Conservation (phyloP, 2,888 invertebrate genomes). For the Metacarcinus magister region DNA sequence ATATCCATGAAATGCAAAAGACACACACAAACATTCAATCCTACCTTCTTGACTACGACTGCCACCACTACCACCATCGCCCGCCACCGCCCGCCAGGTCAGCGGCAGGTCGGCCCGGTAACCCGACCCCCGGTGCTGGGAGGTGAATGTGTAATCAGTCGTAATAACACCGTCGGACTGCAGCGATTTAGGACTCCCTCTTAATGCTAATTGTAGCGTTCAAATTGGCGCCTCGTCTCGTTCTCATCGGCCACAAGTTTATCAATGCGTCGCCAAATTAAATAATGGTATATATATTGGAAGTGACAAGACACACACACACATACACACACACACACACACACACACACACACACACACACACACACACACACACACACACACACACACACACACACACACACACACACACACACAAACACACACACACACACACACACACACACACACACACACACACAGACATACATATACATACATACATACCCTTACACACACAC, state of each 20-base stretch:
- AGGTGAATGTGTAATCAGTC: constrained; percentile 45
- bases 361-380: background rate
- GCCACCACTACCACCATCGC: background rate
- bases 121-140: background rate
- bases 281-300: background rate
- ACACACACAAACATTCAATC: background rate
- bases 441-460: no score
- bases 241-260: background rate
- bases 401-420: no score
- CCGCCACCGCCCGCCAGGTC: background rate
- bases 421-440: no score
- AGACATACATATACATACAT: no score
- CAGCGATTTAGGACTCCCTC: background rate
- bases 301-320: background rate
- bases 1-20: background rate
- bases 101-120: background rate
- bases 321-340: background rate
- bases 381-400: background rate
- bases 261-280: background rate
- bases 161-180: background rate
- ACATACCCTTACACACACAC: no score
- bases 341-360: background rate
- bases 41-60: background rate
- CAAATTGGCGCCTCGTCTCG: background rate
- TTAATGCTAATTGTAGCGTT: background rate